phyloP scores from a whole-genome alignment of 1,140 invertebrate species.

The Temnothorax nylanderi region DNA sequence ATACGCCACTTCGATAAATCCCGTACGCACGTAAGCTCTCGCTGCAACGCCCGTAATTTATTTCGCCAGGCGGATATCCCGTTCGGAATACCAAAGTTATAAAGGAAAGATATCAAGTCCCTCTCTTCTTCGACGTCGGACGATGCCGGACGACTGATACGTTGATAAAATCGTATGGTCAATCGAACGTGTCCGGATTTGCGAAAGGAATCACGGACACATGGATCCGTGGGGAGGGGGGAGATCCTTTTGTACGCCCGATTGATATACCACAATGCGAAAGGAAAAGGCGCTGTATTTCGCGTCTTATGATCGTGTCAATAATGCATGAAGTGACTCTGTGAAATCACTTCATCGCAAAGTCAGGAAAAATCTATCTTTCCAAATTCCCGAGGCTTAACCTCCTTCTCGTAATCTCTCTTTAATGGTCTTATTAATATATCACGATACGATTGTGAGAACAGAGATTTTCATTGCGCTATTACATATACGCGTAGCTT shows the following conservation, averaged over 20 bases:
- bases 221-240: background rate
- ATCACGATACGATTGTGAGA: background rate
- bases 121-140: background rate
- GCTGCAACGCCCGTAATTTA: background rate
- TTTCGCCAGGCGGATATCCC: constrained; percentile 22
- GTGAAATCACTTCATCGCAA: background rate
- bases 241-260: constrained; percentile 52
- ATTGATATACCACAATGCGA: constrained; percentile 61
- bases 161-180: constrained; percentile 63
- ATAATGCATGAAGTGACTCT: background rate
- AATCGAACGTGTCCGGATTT: constrained; percentile 59
- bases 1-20: constrained; percentile 60
- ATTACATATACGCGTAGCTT: background rate
- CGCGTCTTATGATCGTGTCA: background rate
- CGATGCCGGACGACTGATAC: constrained; percentile 34
- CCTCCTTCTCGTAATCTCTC: background rate
- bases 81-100: constrained; percentile 47
- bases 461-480: background rate
- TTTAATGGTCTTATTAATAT: background rate
- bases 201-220: constrained; percentile 43
- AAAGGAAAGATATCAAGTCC: constrained; percentile 35
- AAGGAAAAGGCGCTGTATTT: constrained; percentile 20
- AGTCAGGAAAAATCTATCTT: background rate
- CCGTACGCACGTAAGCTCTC: constrained; percentile 9
- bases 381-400: background rate